These are phyloP conservation scores for Holacanthus passer DNA, from an alignment of 2,113 vertebrate species.

Conservation along the genomic window DNA sequence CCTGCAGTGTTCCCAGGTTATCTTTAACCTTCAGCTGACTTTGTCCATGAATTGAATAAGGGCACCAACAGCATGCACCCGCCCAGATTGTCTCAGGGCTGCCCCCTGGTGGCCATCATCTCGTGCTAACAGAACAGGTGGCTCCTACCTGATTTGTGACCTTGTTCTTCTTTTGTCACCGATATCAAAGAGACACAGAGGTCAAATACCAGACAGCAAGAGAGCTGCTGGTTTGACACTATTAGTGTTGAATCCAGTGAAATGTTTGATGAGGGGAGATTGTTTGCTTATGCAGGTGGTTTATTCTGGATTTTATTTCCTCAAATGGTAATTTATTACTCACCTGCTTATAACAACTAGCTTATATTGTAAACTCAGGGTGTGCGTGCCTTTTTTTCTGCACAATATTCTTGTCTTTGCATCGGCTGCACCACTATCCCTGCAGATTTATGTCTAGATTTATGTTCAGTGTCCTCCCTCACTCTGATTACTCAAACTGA, in stretches of 20 bases:
- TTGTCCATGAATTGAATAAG: conserved; percentile 46
- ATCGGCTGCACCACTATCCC: background rate
- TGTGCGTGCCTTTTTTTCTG: background rate
- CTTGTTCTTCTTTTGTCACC: background rate
- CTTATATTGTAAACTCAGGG: background rate
- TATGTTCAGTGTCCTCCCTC: conserved; percentile 13
- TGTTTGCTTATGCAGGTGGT: background rate
- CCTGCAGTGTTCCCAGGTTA: conserved; percentile 21
- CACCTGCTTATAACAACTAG: background rate
- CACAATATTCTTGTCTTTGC: background rate
- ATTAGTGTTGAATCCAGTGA: background rate
- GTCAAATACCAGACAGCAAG: background rate
- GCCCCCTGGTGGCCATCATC: conserved; percentile 52
- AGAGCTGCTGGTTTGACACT: background rate
- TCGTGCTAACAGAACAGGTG: conserved; percentile 47
- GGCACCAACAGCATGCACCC: conserved; percentile 8
- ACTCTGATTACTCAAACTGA: conserved; percentile 40
- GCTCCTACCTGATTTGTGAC: conserved; percentile 14
- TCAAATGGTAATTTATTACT: background rate
- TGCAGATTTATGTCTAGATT: conserved; percentile 25
- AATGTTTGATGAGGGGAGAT: background rate
- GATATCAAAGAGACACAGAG: background rate
- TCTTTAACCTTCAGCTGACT: conserved; percentile 74
- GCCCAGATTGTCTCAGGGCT: conserved; percentile 23
- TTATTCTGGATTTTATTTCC: background rate